phyloP scores from a whole-genome alignment of 1,140 invertebrate genomes.

The Heliconius eleuchia region DNA sequence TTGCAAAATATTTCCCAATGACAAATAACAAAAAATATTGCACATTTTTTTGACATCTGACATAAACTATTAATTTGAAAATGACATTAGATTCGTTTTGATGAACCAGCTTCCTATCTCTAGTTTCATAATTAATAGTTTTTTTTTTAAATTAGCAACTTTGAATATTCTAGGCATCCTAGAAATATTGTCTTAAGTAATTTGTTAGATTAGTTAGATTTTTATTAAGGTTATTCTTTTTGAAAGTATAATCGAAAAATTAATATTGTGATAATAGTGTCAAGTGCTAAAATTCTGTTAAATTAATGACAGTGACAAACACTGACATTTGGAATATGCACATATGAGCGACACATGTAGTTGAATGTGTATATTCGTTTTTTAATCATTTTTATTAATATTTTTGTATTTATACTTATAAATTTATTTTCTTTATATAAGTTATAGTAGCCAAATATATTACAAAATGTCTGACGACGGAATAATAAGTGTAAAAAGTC shows the following conservation, averaged over 20 bases:
- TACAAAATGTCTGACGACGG: conserved; percentile 53
- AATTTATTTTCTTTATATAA: not conserved
- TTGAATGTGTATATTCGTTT: not conserved
- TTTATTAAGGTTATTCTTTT: no score
- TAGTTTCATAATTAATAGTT: not conserved
- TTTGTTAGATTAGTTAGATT: no score
- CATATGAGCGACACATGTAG: not conserved
- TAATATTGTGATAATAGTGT: no score
- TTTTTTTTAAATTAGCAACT: no score
- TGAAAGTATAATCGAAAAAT: no score
- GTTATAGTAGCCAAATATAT: not conserved
- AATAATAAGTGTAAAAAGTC: conserved; percentile 47
- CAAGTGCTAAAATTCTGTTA: no score
- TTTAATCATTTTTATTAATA: not conserved
- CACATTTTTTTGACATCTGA: conserved; percentile 14
- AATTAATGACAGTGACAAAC: not conserved
- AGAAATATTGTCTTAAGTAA: no score
- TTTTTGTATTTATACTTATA: not conserved
- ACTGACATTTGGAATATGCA: not conserved
- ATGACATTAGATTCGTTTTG: not conserved
- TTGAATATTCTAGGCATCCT: no score
- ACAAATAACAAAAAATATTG: not conserved
- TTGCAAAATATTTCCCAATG: conserved; percentile 8
- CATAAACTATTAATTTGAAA: not conserved
- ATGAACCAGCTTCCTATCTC: not conserved